Evolutionary conservation across 1,140 invertebrate genomes (phyloP), one percentile per base, ranked within the genome.

Genomic region (Propsilocerus akamusi): DNA sequence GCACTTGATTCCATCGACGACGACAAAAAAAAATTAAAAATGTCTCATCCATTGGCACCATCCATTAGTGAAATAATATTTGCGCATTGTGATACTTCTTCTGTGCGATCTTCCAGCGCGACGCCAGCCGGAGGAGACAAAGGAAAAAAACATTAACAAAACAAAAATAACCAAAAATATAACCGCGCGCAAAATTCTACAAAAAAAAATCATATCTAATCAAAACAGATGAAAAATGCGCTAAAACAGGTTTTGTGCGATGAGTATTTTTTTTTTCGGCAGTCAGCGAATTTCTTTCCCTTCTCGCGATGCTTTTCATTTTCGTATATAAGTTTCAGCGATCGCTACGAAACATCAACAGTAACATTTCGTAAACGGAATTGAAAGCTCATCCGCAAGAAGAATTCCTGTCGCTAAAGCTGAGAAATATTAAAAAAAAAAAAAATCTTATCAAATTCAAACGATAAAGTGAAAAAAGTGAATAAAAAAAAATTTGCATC

Each of bases 141-240:
- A n/a, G n/a, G n/a, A n/a, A n/a, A n/a, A n/a, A n/a, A n/a, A n/a
- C n/a, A n/a, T n/a, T n/a, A n/a, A n/a, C n/a, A n/a, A n/a, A n/a
- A n/a, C n/a, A n/a, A n/a, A n/a, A n/a, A n/a, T n/a, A n/a, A n/a
- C n/a, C n/a, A n/a, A n/a, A n/a, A n/a, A n/a, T n/a, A n/a, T n/a
- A n/a, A n/a, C n/a, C n/a, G n/a, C n/a, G n/a, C n/a, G n/a, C n/a
- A n/a, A n/a, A n/a, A n/a, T n/a, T n/a, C n/a, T n/a, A n/a, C n/a
- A n/a, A n/a, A n/a, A n/a, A n/a, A n/a, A n/a, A n/a, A n/a, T n/a
- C n/a, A n/a, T n/a, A n/a, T n/a, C 17, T 41, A 41, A 41, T 41
- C 34, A 41, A 41, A 41, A 41, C 34, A 41, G 34, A 41, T 41
- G 34, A 41, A 41, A n/a, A 41, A 41, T 41, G 34, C 34, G 17